A percentile compares a stretch with the other conserved stretches of the same genome.
Evolutionary conservation across 2,113 vertebrate species (phyloP).

Genomic region (Periophthalmodon schlosseri): DNA sequence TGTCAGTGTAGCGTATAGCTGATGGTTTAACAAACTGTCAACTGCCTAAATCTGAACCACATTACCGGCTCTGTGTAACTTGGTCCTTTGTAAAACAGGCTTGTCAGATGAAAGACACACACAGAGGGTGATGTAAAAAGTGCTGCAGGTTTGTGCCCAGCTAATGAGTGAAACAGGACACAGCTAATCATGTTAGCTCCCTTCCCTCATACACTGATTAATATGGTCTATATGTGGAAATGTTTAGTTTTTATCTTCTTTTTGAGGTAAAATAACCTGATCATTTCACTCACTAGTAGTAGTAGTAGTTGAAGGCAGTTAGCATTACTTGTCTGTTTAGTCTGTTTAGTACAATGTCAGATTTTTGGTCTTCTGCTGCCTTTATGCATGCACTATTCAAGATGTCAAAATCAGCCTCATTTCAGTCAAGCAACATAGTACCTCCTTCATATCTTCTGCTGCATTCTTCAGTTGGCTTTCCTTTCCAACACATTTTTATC

Average conservation of each 20-base stretch:
- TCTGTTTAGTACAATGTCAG: not conserved
- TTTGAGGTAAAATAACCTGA: not conserved
- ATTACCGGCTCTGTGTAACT: not conserved
- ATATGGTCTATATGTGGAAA: constrained; percentile 11
- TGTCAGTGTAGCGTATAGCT: not conserved
- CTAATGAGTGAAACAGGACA: constrained; percentile 69
- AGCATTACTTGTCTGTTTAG: constrained; percentile 17
- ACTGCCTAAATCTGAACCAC: not conserved
- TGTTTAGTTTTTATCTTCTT: not conserved
- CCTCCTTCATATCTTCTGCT: constrained; percentile 59
- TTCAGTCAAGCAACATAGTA: constrained; percentile 3
- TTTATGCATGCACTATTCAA: not conserved
- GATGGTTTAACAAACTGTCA: constrained; percentile 2
- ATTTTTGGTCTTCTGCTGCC: not conserved
- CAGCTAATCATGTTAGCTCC: constrained; percentile 68
- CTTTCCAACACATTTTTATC: constrained; percentile 42
- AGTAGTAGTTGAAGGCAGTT: not conserved
- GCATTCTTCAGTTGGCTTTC: constrained; percentile 53
- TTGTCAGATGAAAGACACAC: constrained; percentile 20
- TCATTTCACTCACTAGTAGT: not conserved
- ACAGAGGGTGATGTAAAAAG: constrained; percentile 36
- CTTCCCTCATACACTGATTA: constrained; percentile 38
- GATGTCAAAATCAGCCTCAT: constrained; percentile 4
- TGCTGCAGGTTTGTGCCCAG: constrained; percentile 35
- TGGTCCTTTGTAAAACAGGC: constrained; percentile 3